Conservation (phyloP, 2,888 invertebrate species). For the Nysson spinosus region DNA sequence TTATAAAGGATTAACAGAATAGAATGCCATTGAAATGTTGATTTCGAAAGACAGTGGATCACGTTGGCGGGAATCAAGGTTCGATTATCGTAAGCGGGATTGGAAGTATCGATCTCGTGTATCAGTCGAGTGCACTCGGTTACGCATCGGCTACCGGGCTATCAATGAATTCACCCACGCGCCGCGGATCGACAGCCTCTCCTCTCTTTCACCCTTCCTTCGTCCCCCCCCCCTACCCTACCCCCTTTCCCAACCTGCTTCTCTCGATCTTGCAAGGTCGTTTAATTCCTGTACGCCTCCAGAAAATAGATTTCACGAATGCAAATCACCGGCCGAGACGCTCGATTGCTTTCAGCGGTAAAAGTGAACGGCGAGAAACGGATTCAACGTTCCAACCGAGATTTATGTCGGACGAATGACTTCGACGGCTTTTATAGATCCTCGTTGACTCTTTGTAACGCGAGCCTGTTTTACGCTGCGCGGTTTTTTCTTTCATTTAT, state of each 20-base stretch:
- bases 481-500: no score
- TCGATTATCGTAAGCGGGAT: no score
- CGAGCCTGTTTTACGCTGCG: no score
- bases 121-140: slow-evolving; percentile 54
- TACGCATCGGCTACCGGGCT: slow-evolving; percentile 64
- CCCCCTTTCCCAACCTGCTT: slow-evolving; percentile 38
- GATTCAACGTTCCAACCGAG: background rate
- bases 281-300: slow-evolving; percentile 57
- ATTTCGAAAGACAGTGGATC: no score
- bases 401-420: no score
- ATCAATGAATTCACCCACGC: slow-evolving; percentile 71
- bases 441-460: no score
- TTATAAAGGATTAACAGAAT: no score
- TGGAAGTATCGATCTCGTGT: no score
- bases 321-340: slow-evolving; percentile 35
- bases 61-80: no score
- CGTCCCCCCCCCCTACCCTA: slow-evolving; percentile 7
- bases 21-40: no score
- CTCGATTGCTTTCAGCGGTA: slow-evolving; percentile 1
- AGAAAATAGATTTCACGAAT: slow-evolving; percentile 55
- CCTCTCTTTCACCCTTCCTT: slow-evolving; percentile 11
- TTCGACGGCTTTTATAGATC: no score
- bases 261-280: slow-evolving; percentile 54
- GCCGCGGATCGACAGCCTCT: slow-evolving; percentile 52
- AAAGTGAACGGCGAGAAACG: slow-evolving; percentile 43